phyloP scores from a whole-genome alignment of 2,888 invertebrate species.

The Nemotelus pantherinus region DNA sequence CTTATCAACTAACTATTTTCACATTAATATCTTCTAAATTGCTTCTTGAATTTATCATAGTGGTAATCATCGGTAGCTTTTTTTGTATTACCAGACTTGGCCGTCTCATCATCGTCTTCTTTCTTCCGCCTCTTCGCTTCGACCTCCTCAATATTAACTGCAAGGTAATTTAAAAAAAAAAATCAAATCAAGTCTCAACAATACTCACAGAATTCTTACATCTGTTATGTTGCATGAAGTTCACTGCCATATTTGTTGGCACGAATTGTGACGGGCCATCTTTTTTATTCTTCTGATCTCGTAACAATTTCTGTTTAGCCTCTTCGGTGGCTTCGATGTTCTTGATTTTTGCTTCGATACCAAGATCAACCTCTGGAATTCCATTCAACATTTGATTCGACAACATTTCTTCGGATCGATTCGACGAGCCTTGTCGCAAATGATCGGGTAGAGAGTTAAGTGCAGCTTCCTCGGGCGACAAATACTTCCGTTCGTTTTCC shows the following conservation, averaged over 20 bases:
- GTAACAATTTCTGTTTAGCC: constrained; percentile 90
- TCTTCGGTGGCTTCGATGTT: constrained; percentile 99
- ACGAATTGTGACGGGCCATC: constrained; percentile 95
- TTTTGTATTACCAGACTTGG: constrained; percentile 76
- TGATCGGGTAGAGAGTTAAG: constrained; percentile 89
- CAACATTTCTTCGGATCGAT: constrained; percentile 97
- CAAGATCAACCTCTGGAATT: constrained; percentile 98
- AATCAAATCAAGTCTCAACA: neutral
- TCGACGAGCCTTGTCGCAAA: constrained; percentile 83
- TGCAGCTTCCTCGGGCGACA: constrained; percentile 91
- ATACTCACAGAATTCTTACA: constrained; percentile 69
- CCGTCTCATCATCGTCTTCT: constrained; percentile 67
- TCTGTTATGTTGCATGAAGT: constrained; percentile 97
- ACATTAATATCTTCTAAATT: constrained; percentile 83
- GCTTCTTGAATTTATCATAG: constrained; percentile 96
- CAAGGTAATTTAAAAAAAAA: constrained; percentile 54
- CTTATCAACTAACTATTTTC: no score
- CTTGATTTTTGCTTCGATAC: constrained; percentile 98
- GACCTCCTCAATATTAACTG: constrained; percentile 85
- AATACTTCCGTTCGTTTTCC: constrained; percentile 70
- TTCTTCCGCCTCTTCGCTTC: constrained; percentile 66
- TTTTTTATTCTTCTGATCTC: constrained; percentile 90
- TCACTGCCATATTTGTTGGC: constrained; percentile 97
- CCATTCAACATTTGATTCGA: constrained; percentile 99
- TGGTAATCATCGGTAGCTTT: constrained; percentile 97